Conservation (phyloP, 2,113 vertebrate species). For the Morone chrysops region DNA sequence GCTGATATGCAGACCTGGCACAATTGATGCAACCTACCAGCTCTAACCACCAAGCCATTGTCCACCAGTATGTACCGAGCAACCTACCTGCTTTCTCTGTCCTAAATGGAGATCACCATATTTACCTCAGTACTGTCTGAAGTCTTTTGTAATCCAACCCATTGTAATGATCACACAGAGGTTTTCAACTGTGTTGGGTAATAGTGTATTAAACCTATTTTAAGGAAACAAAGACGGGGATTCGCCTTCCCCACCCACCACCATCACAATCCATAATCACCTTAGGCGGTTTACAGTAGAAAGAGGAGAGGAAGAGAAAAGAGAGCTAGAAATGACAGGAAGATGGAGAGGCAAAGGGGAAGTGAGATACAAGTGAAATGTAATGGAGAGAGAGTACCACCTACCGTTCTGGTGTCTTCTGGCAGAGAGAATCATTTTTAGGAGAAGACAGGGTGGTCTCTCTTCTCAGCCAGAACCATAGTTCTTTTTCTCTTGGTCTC, state of each 20-base stretch:
- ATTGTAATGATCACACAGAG: conserved; percentile 35
- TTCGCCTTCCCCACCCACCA: conserved; percentile 62
- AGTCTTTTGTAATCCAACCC: conserved; percentile 6
- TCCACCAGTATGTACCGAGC: not conserved
- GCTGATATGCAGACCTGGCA: conserved; percentile 51
- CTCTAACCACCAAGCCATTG: not conserved
- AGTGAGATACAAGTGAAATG: conserved; percentile 74
- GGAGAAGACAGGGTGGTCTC: conserved; percentile 65
- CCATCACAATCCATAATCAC: conserved; percentile 74
- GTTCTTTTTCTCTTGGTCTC: conserved; percentile 40
- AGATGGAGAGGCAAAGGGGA: conserved; percentile 70
- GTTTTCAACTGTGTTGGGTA: conserved; percentile 42
- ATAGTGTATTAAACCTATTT: conserved; percentile 72
- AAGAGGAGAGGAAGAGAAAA: conserved; percentile 51
- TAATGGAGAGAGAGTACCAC: conserved; percentile 75
- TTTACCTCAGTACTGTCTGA: conserved; percentile 16
- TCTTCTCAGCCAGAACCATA: conserved; percentile 57
- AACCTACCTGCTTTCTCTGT: conserved; percentile 2
- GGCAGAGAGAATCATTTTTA: conserved; percentile 60
- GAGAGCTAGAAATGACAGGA: conserved; percentile 60
- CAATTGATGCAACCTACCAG: conserved; percentile 14
- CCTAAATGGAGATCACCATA: not conserved
- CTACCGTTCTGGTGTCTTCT: conserved; percentile 75
- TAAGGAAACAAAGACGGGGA: conserved; percentile 70
- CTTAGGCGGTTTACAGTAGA: conserved; percentile 70